Percentiles rank a stretch among this genome's conserved stretches.
phyloP scores from a whole-genome alignment of 30 jellyfish, hydroid and myxozoan genomes.

The Aurelia coerulea region DNA sequence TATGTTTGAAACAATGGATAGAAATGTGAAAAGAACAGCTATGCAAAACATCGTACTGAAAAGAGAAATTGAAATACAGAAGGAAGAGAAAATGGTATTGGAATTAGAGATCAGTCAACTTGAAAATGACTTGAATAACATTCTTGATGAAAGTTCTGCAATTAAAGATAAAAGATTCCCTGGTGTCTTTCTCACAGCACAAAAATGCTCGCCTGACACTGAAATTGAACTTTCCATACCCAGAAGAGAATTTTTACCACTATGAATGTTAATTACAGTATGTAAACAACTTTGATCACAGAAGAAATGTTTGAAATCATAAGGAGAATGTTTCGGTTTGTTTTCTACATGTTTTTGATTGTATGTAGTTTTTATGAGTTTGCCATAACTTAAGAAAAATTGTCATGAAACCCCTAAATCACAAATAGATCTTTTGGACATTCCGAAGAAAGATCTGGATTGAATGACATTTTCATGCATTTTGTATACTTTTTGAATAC shows the following conservation, averaged over 20 bases:
- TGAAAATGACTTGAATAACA: conserved; percentile 26
- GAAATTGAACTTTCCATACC: conserved; percentile 59
- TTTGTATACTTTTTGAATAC: no score
- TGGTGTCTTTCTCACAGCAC: conserved; percentile 26
- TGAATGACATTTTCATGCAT: no score
- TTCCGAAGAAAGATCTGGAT: no score
- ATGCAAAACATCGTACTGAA: conserved; percentile 20
- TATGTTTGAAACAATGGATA: conserved; percentile 39
- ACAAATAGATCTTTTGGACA: no score
- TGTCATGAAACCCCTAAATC: no score
- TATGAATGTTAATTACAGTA: background rate
- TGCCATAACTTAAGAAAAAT: no score
- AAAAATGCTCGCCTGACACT: conserved; percentile 48
- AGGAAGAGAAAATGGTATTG: conserved; percentile 3
- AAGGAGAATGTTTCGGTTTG: no score
- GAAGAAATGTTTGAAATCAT: no score
- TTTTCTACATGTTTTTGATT: no score
- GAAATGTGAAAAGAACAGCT: conserved; percentile 28
- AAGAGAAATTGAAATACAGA: conserved; percentile 60
- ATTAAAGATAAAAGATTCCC: conserved; percentile 18
- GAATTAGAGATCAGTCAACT: conserved; percentile 27
- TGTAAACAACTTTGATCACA: background rate
- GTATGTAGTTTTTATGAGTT: no score
- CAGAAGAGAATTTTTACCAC: conserved; percentile 45
- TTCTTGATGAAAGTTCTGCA: conserved; percentile 18